Conservation (phyloP, 2,888 invertebrate species). For the Mythimna loreyi region DNA sequence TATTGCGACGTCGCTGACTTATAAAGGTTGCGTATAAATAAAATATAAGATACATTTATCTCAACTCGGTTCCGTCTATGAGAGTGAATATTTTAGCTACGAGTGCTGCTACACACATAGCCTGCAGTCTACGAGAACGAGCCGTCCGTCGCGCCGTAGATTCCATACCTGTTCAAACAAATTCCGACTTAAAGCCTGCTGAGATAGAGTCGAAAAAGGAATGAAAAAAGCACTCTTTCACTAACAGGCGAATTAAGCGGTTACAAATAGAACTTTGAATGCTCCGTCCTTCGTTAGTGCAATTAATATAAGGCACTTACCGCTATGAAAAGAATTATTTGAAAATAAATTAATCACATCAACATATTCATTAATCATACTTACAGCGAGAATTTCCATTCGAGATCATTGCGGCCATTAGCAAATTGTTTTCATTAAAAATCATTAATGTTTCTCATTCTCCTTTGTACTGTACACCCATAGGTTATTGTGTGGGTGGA, state of each 20-base stretch:
- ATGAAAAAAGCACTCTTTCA: slow-evolving; percentile 48
- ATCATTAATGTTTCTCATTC: background rate
- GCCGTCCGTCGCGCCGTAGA: slow-evolving; percentile 64
- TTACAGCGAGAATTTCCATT: slow-evolving; percentile 4
- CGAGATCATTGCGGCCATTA: slow-evolving; percentile 17
- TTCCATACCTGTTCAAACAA: slow-evolving; percentile 61
- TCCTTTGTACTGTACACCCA: slow-evolving; percentile 1
- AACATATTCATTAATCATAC: slow-evolving; percentile 34
- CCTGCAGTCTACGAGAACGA: slow-evolving; percentile 64
- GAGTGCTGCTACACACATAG: slow-evolving; percentile 73
- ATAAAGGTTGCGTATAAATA: slow-evolving; percentile 52
- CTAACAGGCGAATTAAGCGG: slow-evolving; percentile 60
- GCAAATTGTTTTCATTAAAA: slow-evolving; percentile 16
- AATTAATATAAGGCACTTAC: slow-evolving; percentile 6
- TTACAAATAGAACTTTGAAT: slow-evolving; percentile 64
- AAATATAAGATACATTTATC: slow-evolving; percentile 32
- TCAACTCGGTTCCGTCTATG: slow-evolving; percentile 34
- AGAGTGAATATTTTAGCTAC: slow-evolving; percentile 61
- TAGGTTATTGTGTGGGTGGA: background rate
- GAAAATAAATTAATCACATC: slow-evolving; percentile 13
- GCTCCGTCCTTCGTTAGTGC: slow-evolving; percentile 30
- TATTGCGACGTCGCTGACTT: slow-evolving; percentile 37
- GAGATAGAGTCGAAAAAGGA: slow-evolving; percentile 66
- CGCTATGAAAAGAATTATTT: background rate
- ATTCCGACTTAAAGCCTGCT: slow-evolving; percentile 62